These are phyloP conservation scores for Mimumesa dahlbomi DNA, from an alignment of 2,888 invertebrate genomes.

Conservation along the genomic window DNA sequence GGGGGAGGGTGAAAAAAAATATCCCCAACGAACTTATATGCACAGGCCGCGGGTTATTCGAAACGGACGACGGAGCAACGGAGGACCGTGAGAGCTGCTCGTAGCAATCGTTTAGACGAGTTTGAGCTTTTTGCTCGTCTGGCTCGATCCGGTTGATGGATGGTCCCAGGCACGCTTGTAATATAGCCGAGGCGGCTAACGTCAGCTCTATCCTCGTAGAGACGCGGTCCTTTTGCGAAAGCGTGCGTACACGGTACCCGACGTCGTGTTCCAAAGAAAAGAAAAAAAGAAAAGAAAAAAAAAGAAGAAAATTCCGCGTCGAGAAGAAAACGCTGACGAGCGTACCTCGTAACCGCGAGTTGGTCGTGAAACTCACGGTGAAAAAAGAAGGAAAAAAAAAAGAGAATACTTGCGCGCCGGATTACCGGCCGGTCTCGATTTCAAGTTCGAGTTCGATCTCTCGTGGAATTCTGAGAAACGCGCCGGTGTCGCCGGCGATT, in stretches of 20 bases:
- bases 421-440: constrained; percentile 34
- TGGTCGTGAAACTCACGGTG: neutral
- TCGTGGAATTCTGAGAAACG: constrained; percentile 49
- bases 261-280: neutral
- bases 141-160: constrained; percentile 62
- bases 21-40: constrained; percentile 18
- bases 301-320: constrained; percentile 23
- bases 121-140: constrained; percentile 62
- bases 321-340: constrained; percentile 8
- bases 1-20: too few species aligned
- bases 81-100: constrained; percentile 54
- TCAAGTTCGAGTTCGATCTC: constrained; percentile 60
- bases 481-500: constrained; percentile 40
- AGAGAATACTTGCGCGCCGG: constrained; percentile 6
- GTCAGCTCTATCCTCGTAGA: constrained; percentile 3
- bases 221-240: constrained; percentile 5
- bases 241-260: neutral
- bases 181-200: constrained; percentile 30
- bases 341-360: neutral
- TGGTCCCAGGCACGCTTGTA: constrained; percentile 32
- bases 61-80: constrained; percentile 36
- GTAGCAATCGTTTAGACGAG: constrained; percentile 64
- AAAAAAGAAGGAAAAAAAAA: neutral
- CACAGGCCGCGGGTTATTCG: constrained; percentile 45
- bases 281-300: too few species aligned